Evolutionary conservation across 1,140 invertebrate species (phyloP).

Genomic region (Polypedilum pembai): DNA sequence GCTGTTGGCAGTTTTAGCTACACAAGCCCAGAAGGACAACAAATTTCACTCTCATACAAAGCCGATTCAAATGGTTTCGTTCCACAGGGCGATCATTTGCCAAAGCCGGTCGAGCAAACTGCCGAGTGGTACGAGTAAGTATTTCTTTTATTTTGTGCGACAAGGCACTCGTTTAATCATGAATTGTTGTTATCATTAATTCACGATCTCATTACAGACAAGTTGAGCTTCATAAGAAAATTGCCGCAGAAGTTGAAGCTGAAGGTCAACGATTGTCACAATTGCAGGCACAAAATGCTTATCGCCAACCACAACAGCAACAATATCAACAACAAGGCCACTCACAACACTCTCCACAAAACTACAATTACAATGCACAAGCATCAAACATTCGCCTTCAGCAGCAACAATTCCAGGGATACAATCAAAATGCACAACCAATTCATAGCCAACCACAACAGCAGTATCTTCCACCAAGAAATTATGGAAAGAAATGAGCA

Average conservation of each 20-base stretch:
- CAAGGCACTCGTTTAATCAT: background rate
- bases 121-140: constrained; percentile 37
- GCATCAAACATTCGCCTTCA: background rate
- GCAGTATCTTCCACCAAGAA: background rate
- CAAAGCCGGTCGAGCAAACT: constrained; percentile 49
- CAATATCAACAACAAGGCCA: background rate
- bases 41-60: constrained; percentile 56
- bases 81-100: constrained; percentile 66
- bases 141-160: background rate
- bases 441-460: background rate
- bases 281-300: background rate
- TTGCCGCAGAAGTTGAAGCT: constrained; percentile 22
- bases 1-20: constrained; percentile 52
- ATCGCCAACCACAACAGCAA: background rate
- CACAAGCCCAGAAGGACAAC: constrained; percentile 39
- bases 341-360: constrained; percentile 3
- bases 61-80: constrained; percentile 53
- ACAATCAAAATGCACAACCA: background rate
- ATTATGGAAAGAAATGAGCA: background rate
- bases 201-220: background rate
- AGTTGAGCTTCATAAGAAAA: constrained; percentile 23
- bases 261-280: background rate
- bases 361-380: constrained; percentile 12
- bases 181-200: constrained; percentile 11
- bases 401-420: background rate